Percentiles rank a stretch among this genome's conserved stretches.
Evolutionary conservation across 2,113 vertebrate genomes (phyloP).

Genomic region (Scartelaos histophorus): DNA sequence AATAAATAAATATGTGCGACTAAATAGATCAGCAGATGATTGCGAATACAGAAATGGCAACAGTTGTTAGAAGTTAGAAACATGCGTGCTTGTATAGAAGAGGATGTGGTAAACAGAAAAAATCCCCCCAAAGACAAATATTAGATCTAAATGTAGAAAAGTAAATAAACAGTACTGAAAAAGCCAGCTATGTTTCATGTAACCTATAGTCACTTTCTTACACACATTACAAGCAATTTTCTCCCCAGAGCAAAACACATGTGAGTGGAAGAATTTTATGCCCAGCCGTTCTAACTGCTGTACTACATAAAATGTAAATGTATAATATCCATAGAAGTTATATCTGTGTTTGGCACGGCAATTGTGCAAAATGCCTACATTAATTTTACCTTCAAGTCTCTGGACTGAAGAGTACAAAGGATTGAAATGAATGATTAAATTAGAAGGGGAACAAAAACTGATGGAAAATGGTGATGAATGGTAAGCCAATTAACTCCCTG

Average conservation of each 20-base stretch:
- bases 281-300: no score
- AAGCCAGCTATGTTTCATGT: not conserved
- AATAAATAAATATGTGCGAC: not conserved
- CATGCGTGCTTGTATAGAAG: not conserved
- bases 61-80: constrained; percentile 13
- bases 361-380: not conserved
- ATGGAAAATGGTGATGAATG: not conserved
- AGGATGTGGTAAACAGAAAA: not conserved
- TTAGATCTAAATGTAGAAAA: not conserved
- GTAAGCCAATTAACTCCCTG: not conserved
- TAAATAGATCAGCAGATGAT: not conserved
- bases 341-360: no score
- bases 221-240: not conserved
- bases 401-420: not conserved
- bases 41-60: not conserved
- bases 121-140: not conserved
- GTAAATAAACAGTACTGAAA: not conserved
- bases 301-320: no score
- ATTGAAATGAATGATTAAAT: not conserved
- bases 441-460: not conserved
- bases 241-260: not conserved
- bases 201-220: not conserved
- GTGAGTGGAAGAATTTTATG: not conserved
- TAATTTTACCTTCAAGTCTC: not conserved
- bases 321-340: no score